Base-by-base conservation (phyloP, 2,888 invertebrate species). In the Rhodophaea formosa region DNA sequence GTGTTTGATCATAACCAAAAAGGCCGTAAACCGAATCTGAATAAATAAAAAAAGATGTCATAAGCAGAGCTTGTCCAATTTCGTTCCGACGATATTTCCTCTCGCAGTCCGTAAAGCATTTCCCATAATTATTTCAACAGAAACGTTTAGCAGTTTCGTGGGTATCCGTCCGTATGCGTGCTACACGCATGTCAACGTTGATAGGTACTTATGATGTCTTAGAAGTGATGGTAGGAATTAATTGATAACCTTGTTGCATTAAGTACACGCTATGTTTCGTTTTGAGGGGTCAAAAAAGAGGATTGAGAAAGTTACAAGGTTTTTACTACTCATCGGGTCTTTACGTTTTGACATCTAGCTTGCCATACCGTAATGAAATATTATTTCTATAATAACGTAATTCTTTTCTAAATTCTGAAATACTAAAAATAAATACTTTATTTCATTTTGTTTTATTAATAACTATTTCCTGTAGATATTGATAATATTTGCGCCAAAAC, bases 131-230 rank as follows among this genome's bases (percentile, higher is more conserved):
- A 57, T 62, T 58, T 58, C 55, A 49, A 35, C 52, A 53, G 58
- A 60, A 60, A 49, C 59, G 61, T 55, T 59, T 58, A 45, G 62
- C 62, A 66, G 64, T 73, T 69, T 64, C 67, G 71, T 72, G 74
- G 78, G 69, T 69, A 69, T 74, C 70, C 70, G 69, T 74, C 70
- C 70, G 69, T 66, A 66, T 79, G 69, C 77, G 80, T 79, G 80
- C 61, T 47, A 60, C 76, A 79, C 79, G 78, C 76, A 74, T 71
- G 67, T 63, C 65, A 67, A 68, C 66, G 63, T 61, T 66, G 58
- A 64, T 66, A 57, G 61, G 53, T 58, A 55, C 62, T 54, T 47
- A 49, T 56, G 55, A 52, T 53, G 53, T 44, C 54, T 55, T 45
- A 55, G 54, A 45, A 45, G 32, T n/a, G 44, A 43, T 32, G 44